These are phyloP conservation scores for Drosophila kanekoi DNA, from an alignment of 2,888 invertebrate species.

Conservation along the genomic window DNA sequence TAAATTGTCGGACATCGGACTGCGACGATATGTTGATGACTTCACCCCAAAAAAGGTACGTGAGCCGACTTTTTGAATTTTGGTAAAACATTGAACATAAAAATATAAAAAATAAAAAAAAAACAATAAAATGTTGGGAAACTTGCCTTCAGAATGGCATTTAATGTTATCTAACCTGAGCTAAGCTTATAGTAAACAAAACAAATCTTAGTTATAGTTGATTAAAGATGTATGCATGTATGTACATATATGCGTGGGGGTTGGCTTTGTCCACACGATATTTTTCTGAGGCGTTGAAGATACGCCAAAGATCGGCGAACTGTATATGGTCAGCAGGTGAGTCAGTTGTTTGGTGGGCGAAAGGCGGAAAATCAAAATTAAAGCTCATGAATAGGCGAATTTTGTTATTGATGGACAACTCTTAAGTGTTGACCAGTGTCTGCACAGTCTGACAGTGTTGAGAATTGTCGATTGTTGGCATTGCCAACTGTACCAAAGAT, in stretches of 20 bases:
- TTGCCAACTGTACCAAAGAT: slow-evolving; percentile 12
- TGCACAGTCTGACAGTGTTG: not conserved
- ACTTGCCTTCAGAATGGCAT: slow-evolving; percentile 12
- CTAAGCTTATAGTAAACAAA: not conserved
- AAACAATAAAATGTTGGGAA: slow-evolving; percentile 7
- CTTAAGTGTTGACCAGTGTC: not conserved
- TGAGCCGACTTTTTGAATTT: slow-evolving; percentile 47
- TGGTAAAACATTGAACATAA: slow-evolving; percentile 23
- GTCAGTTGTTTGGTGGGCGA: slow-evolving; percentile 35
- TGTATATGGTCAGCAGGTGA: slow-evolving; percentile 37
- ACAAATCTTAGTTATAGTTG: slow-evolving; percentile 8
- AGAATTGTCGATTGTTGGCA: not conserved
- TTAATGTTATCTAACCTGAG: slow-evolving; percentile 5
- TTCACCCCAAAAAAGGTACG: slow-evolving; percentile 60
- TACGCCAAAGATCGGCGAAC: slow-evolving; percentile 17
- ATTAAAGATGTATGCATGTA: not conserved
- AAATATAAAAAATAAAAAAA: not conserved
- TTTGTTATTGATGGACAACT: slow-evolving; percentile 10
- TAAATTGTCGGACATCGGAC: slow-evolving; percentile 53
- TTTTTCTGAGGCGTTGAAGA: slow-evolving; percentile 36
- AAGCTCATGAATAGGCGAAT: slow-evolving; percentile 25
- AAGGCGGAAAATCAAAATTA: slow-evolving; percentile 50
- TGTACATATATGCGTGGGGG: slow-evolving; percentile 19
- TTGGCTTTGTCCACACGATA: slow-evolving; percentile 16
- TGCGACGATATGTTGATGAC: slow-evolving; percentile 62